Base-by-base conservation (phyloP, 2,888 invertebrate genomes). In the Unio delphinus region DNA sequence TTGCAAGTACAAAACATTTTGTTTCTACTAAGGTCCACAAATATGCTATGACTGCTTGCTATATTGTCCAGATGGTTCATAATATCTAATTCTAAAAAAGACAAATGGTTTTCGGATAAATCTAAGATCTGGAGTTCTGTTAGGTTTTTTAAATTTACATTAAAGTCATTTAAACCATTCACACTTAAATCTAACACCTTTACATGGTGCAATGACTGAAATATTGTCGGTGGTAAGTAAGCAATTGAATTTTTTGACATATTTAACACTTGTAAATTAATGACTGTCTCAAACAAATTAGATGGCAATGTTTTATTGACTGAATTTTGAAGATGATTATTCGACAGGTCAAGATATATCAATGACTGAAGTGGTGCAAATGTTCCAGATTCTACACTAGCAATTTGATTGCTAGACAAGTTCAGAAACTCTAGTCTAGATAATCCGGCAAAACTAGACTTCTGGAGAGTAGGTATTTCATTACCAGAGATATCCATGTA, bases 401-500 rank as follows among this genome's bases (percentile, higher is more conserved):
- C 76, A 30, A 74, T 69, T 54, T 69, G 74, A 60, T 76, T 76
- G 30, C 64, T 23, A 0, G 76, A 74, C 7, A 76, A 54, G 54
- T 76, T 72, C 56, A 76, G 64, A 59, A 54, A 57, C 28, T 3
- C 23, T 23, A 76, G 23, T n/a, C 63, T 20, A 23, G 20, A 20
- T 6, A 76, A 59, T 7, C 72, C 72, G 15, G 59, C 15, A 57
- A 76, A 74, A 11, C 56, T 62, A 4, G 65, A 17, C 3, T 65
- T 28, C 20, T 61, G 61, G 4, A 76, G 20, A 3, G n/a, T 26
- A 6, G 70, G 66, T 17, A 76, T 67, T 56, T 65, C 67, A 60
- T 76, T 74, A 57, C 63, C 58, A 11, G 74, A 76, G 18, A 74
- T 65, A 65, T 76, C 76, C 23, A 74, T 70, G 30, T 58, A 63